phyloP scores from a whole-genome alignment of 2,888 invertebrate species.

The Philereme vetulata region DNA sequence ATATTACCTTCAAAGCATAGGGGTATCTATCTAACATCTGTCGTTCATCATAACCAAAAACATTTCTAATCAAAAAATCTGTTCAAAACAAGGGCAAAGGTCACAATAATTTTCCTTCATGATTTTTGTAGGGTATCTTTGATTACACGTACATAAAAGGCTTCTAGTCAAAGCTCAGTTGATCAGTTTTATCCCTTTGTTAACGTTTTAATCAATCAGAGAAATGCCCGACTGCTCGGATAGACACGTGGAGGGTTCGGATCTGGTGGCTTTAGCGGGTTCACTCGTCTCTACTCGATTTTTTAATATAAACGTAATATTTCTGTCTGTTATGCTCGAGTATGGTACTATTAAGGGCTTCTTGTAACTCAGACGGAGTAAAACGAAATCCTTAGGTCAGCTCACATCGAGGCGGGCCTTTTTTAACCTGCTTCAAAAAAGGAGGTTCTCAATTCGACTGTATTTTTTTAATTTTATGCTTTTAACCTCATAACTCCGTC shows the following conservation, averaged over 20 bases:
- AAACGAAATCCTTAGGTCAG: too few relatives aligned
- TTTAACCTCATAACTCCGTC: too few relatives aligned
- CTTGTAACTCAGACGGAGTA: too few relatives aligned
- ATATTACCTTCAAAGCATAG: too few relatives aligned
- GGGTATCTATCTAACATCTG: slow-evolving; percentile 4
- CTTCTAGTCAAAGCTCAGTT: slow-evolving; percentile 73
- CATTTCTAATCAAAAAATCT: slow-evolving; percentile 16
- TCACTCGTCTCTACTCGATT: too few relatives aligned
- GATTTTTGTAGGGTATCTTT: slow-evolving; percentile 73
- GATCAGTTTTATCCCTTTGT: slow-evolving; percentile 82
- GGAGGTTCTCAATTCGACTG: too few relatives aligned
- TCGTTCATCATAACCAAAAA: slow-evolving; percentile 1
- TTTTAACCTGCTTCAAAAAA: too few relatives aligned
- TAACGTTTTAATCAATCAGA: slow-evolving; percentile 82
- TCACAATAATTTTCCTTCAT: slow-evolving; percentile 66
- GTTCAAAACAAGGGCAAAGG: slow-evolving; percentile 24
- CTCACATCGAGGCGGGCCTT: too few relatives aligned
- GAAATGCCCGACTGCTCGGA: slow-evolving; percentile 51
- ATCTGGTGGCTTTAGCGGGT: slow-evolving; percentile 19
- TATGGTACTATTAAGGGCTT: too few relatives aligned
- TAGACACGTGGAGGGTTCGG: slow-evolving; percentile 32
- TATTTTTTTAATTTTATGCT: too few relatives aligned
- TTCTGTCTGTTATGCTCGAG: too few relatives aligned
- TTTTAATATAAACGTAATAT: too few relatives aligned
- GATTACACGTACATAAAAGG: slow-evolving; percentile 78